Conservation (phyloP, 64 coral and sea anemone genomes). For the Actinia equina region DNA sequence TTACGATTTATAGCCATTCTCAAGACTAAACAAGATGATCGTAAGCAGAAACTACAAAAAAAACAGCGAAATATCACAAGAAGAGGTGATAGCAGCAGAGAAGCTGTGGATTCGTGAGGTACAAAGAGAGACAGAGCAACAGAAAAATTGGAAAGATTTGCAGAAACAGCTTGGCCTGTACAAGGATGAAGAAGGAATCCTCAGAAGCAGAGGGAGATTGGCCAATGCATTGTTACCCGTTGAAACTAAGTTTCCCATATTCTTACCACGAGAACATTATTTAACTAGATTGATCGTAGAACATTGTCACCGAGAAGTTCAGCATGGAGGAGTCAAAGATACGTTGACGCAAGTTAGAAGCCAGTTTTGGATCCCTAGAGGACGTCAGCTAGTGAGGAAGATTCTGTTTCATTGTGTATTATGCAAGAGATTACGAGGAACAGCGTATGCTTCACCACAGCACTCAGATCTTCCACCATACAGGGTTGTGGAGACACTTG, state of each 20-base stretch:
- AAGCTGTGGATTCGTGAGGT: conserved; percentile 48
- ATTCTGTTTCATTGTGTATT: conserved; percentile 48
- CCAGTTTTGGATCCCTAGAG: conserved; percentile 42
- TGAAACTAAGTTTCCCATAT: conserved; percentile 8
- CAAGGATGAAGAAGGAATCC: conserved; percentile 42
- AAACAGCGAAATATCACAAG: conserved; percentile 21
- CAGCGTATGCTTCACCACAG: conserved; percentile 14
- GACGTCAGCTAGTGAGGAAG: conserved; percentile 45
- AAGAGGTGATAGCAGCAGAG: conserved; percentile 41
- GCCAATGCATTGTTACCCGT: conserved; percentile 24
- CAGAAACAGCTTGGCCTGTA: conserved; percentile 51
- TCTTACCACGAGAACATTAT: conserved; percentile 58
- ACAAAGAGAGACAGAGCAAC: conserved; percentile 32
- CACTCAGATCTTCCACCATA: conserved; percentile 32
- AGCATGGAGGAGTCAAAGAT: conserved; percentile 45
- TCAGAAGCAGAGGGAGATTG: conserved; percentile 44
- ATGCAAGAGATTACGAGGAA: conserved; percentile 36
- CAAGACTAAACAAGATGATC: conserved; percentile 10
- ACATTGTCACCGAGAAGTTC: conserved; percentile 40
- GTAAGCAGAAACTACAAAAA: background rate
- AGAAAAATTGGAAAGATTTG: conserved; percentile 33
- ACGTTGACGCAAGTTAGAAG: conserved; percentile 42
- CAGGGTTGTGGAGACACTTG: background rate
- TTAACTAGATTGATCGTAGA: conserved; percentile 46
- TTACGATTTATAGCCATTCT: conserved; percentile 45